Evolutionary conservation across 2,888 invertebrate species (phyloP).

Genomic region (Pelosia muscerda): DNA sequence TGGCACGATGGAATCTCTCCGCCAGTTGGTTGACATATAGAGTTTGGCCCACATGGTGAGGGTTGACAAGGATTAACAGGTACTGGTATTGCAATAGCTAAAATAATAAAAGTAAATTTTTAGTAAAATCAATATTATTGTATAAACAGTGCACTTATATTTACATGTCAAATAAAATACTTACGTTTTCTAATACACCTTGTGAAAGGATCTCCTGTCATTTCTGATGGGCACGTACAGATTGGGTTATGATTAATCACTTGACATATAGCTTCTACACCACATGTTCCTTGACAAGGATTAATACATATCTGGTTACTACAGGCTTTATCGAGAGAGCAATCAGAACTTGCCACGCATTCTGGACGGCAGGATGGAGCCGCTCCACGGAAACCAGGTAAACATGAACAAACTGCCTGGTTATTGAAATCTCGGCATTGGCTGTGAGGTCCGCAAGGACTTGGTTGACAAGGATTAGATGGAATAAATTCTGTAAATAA

Average conservation of each 20-base stretch:
- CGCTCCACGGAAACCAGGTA: conserved; percentile 88
- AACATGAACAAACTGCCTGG: conserved; percentile 90
- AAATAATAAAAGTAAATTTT: conserved; percentile 38
- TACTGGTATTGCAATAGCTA: conserved; percentile 67
- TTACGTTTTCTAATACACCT: conserved; percentile 86
- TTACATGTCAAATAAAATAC: conserved; percentile 47
- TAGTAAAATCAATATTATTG: neutral
- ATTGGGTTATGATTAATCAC: conserved; percentile 92
- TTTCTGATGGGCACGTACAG: conserved; percentile 89
- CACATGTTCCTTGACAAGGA: conserved; percentile 93
- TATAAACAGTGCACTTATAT: neutral
- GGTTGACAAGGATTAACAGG: conserved; percentile 89
- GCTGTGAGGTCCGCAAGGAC: conserved; percentile 88
- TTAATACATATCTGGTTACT: conserved; percentile 90
- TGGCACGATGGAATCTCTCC: conserved; percentile 89
- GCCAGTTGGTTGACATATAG: conserved; percentile 87
- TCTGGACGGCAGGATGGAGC: conserved; percentile 91
- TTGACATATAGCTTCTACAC: conserved; percentile 90
- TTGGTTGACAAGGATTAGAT: conserved; percentile 88
- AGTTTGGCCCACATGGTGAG: conserved; percentile 92
- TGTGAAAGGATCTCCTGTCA: conserved; percentile 90
- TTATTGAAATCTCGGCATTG: conserved; percentile 88
- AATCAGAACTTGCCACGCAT: conserved; percentile 91
- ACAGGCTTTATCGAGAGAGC: conserved; percentile 90
- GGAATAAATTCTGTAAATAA: conserved; percentile 68